A percentile compares a stretch with the other conserved stretches of the same genome.
These are phyloP conservation scores for Medauroidea extradentata DNA, from an alignment of 1,140 invertebrate genomes.

Conservation along the genomic window DNA sequence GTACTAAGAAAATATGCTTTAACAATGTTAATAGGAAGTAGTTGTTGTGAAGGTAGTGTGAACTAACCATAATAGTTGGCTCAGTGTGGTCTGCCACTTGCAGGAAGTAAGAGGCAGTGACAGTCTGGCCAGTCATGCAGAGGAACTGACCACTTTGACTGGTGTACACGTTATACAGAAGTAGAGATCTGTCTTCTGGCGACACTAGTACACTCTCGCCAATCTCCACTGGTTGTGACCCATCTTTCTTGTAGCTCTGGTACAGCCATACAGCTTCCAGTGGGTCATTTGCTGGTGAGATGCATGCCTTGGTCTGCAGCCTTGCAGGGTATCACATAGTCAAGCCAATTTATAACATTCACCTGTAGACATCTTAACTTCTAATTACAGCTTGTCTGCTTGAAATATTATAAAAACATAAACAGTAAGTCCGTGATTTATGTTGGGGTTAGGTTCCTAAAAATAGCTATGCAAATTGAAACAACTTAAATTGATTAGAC, in stretches of 20 bases:
- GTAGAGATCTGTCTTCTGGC: slow-evolving; percentile 40
- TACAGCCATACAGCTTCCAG: slow-evolving; percentile 47
- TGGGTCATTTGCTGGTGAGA: slow-evolving; percentile 39
- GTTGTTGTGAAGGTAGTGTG: too few species aligned
- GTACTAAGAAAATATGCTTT: too few species aligned
- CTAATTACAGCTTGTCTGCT: too few species aligned
- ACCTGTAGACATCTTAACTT: too few species aligned
- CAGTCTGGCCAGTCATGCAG: slow-evolving; percentile 42
- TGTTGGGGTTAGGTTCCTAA: too few species aligned
- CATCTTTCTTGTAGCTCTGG: slow-evolving; percentile 28
- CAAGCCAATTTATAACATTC: too few species aligned
- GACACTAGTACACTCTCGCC: slow-evolving; percentile 43
- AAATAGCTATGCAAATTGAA: too few species aligned
- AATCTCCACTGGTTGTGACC: slow-evolving; percentile 32
- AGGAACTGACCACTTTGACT: slow-evolving; percentile 48
- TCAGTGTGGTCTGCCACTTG: slow-evolving; percentile 42
- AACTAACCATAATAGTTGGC: slow-evolving; percentile 19
- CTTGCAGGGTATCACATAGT: slow-evolving; percentile 32
- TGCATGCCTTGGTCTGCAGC: slow-evolving; percentile 49
- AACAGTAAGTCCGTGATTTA: too few species aligned
- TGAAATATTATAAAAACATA: too few species aligned
- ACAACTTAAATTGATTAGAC: too few species aligned
- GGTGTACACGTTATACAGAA: slow-evolving; percentile 45
- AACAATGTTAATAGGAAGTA: too few species aligned
- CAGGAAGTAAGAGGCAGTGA: slow-evolving; percentile 44